These are phyloP conservation scores for Dichetophora obliterata DNA, from an alignment of 2,888 invertebrate genomes.

Conservation along the genomic window DNA sequence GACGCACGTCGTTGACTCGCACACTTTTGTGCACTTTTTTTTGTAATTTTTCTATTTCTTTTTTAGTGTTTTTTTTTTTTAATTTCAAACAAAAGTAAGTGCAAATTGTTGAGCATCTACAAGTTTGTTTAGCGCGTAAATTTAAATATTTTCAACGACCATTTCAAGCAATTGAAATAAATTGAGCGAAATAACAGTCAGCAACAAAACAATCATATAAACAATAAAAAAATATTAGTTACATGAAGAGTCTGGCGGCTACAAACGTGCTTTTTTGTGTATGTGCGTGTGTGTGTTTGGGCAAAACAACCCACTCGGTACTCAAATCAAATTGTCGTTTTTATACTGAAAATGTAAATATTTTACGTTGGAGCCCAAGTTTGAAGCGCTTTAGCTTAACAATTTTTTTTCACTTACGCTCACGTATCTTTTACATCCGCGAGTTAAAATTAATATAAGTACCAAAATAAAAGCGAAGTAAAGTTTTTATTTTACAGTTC, in stretches of 20 bases:
- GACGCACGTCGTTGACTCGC: background rate
- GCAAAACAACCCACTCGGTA: constrained; percentile 13
- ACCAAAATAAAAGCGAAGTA: too few relatives aligned
- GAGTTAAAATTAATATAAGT: background rate
- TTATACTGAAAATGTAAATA: background rate
- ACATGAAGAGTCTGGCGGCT: background rate
- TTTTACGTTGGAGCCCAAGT: constrained; percentile 28
- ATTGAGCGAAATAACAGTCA: background rate
- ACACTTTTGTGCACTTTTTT: background rate
- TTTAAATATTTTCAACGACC: background rate
- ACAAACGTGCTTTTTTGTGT: background rate
- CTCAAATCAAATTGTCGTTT: background rate
- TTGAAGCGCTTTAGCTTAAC: background rate
- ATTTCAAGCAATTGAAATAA: constrained; percentile 18
- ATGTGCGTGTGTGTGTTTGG: background rate
- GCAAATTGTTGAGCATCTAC: background rate
- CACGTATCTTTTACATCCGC: constrained; percentile 5
- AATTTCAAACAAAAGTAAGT: background rate
- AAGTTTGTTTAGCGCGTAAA: constrained; percentile 15
- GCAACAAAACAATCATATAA: constrained; percentile 2
- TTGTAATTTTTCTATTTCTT: background rate
- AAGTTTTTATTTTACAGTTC: too few relatives aligned
- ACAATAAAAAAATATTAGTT: background rate
- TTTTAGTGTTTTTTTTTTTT: background rate
- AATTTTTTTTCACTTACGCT: background rate